Evolutionary conservation across 2,113 vertebrate species (phyloP).

Genomic region (Chamaetylas fuelleborni): DNA sequence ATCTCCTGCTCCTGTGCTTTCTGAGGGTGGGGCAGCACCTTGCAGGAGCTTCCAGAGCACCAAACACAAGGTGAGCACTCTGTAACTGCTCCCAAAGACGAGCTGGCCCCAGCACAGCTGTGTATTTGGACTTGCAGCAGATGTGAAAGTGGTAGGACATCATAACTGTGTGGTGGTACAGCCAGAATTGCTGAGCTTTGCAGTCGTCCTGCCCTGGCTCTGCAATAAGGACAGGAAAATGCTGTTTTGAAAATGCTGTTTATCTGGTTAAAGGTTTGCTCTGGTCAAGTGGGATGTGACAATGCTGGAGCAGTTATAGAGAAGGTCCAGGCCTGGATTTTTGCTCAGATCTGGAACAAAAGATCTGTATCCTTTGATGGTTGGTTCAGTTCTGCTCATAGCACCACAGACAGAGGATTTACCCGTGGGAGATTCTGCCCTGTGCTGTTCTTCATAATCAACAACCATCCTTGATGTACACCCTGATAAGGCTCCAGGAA

Average conservation of each 20-base stretch:
- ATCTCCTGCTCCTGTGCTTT: not conserved
- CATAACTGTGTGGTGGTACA: not conserved
- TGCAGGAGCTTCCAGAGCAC: not conserved
- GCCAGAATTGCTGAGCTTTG: not conserved
- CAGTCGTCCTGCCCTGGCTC: not conserved
- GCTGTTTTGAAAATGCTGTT: not conserved
- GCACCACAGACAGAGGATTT: not conserved
- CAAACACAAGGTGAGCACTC: not conserved
- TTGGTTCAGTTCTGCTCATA: not conserved
- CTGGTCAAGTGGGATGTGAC: not conserved
- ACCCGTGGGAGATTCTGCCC: not conserved
- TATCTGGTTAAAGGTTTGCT: not conserved
- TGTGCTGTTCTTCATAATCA: not conserved
- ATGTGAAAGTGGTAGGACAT: not conserved
- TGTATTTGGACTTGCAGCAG: not conserved
- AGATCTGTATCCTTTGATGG: not conserved
- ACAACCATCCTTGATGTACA: not conserved
- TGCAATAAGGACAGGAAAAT: not conserved
- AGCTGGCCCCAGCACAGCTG: not conserved
- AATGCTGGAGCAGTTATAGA: not conserved
- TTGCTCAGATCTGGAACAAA: not conserved
- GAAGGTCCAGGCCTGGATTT: not conserved
- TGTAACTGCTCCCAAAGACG: not conserved
- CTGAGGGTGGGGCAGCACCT: not conserved
- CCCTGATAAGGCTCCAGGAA: not conserved